Base-by-base conservation (phyloP, 2,888 invertebrate genomes). In the Cistogaster globosa region DNA sequence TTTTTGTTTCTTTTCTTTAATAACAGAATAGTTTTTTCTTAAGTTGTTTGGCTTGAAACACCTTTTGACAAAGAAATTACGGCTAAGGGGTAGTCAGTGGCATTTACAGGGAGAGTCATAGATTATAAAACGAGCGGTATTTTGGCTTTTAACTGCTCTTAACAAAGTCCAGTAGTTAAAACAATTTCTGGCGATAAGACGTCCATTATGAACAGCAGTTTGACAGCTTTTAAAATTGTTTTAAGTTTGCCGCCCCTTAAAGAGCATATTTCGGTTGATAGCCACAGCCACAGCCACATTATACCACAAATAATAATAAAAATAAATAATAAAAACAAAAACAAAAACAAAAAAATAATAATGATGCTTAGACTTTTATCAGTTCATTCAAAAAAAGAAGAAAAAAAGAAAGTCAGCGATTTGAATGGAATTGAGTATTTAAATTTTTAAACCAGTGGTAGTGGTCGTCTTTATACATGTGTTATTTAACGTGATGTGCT, bases 171-270 rank as follows among this genome's bases (percentile, higher is more conserved):
- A 89, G 90, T 90, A 91, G 90, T 90, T 90, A 90, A 90, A 91
- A 89, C 91, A 90, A 90, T 90, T 90, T 90, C 84, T 83, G 82
- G 80, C 77, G 83, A 83, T 86, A 86, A 83, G 88, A 88, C 90
- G 88, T 90, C 90, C 90, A 90, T 90, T 90, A 90, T 90, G 90
- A 91, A 89, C 90, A 91, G 90, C 90, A 89, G 90, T 90, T 90
- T 90, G 90, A 90, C 90, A 90, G 90, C 90, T 90, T 89, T 88
- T 88, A 87, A 87, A 86, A 60, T 78, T 87, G 89, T 90, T 90
- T 91, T 88, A 89, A 89, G 88, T 90, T 90, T 88, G 89, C 90
- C 90, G 91, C 86, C 55, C 51, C 22, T 58, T 60, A 71, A 79
- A 48, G 32, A 79, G 67, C 42, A 48, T 71, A 79, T 71, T 63